Evolutionary conservation across 2,113 vertebrate species (phyloP).

Genomic region (Chionodraco myersi): DNA sequence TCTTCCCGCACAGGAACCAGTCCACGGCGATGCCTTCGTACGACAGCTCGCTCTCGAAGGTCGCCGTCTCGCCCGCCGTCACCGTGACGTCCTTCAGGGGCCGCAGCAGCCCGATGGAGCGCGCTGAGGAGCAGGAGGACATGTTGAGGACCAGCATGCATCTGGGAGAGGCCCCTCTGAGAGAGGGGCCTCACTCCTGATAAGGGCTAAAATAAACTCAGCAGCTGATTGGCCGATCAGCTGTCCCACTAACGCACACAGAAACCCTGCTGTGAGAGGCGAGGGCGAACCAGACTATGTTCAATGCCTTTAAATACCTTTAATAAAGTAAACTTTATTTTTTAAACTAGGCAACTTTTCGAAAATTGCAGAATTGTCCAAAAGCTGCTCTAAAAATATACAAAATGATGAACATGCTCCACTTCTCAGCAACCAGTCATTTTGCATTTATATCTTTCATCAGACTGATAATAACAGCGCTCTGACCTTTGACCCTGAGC

Average conservation of each 20-base stretch:
- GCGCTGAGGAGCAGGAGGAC: slow-evolving; percentile 86
- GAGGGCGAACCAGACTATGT: too few relatives aligned
- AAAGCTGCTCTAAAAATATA: too few relatives aligned
- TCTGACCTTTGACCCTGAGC: slow-evolving; percentile 94
- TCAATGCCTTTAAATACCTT: too few relatives aligned
- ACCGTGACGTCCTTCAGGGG: slow-evolving; percentile 95
- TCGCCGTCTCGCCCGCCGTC: slow-evolving; percentile 95
- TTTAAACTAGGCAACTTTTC: too few relatives aligned
- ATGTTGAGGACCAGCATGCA: slow-evolving; percentile 76
- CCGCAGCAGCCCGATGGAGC: slow-evolving; percentile 88
- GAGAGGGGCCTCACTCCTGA: slow-evolving; percentile 80
- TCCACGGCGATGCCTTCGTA: slow-evolving; percentile 94
- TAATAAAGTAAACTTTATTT: too few relatives aligned
- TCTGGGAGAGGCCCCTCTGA: slow-evolving; percentile 23
- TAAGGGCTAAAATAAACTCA: slow-evolving; percentile 89
- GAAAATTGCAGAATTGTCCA: too few relatives aligned
- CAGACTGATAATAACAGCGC: neutral
- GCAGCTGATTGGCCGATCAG: slow-evolving; percentile 81
- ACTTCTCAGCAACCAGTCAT: too few relatives aligned
- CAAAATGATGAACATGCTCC: too few relatives aligned
- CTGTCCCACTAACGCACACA: too few relatives aligned
- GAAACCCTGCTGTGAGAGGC: too few relatives aligned
- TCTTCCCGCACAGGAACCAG: slow-evolving; percentile 92
- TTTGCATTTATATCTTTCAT: too few relatives aligned
- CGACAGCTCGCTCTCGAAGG: slow-evolving; percentile 96